Conservation (phyloP, 1,140 invertebrate species). For the Diorhabda elongata region DNA sequence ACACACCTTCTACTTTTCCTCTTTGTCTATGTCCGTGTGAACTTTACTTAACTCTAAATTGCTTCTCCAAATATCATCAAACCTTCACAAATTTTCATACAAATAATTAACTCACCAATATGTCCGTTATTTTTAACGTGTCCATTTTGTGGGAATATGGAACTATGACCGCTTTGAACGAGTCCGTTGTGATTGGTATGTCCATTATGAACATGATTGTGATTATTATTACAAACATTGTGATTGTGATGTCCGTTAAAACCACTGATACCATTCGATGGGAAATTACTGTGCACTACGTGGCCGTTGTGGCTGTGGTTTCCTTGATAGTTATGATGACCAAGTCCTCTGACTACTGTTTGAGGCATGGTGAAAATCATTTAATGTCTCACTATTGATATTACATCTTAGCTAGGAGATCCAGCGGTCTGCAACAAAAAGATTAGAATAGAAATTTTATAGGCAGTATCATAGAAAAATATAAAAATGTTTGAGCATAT, state of each 20-base stretch:
- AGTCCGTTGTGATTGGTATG: constrained; percentile 9
- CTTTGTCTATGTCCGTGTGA: too few species aligned
- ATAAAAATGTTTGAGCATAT: too few species aligned
- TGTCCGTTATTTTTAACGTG: constrained; percentile 8
- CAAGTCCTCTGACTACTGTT: not conserved
- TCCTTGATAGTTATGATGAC: not conserved
- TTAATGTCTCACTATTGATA: too few species aligned
- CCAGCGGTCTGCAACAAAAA: too few species aligned
- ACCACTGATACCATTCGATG: not conserved
- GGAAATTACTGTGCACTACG: not conserved
- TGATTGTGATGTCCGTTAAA: constrained; percentile 2
- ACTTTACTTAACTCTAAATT: too few species aligned
- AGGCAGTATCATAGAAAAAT: too few species aligned
- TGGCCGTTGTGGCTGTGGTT: not conserved
- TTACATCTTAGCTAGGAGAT: too few species aligned
- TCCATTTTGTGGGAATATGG: constrained; percentile 3
- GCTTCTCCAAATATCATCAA: too few species aligned
- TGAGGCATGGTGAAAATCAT: constrained; percentile 2
- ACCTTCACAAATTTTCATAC: too few species aligned
- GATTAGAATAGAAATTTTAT: too few species aligned
- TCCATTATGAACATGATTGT: constrained; percentile 10
- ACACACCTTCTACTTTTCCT: too few species aligned
- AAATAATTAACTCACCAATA: constrained; percentile 5
- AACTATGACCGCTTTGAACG: not conserved
- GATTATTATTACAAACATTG: not conserved